Evolutionary conservation across 2,113 vertebrate genomes (phyloP).

Genomic region (Macquaria australasica): DNA sequence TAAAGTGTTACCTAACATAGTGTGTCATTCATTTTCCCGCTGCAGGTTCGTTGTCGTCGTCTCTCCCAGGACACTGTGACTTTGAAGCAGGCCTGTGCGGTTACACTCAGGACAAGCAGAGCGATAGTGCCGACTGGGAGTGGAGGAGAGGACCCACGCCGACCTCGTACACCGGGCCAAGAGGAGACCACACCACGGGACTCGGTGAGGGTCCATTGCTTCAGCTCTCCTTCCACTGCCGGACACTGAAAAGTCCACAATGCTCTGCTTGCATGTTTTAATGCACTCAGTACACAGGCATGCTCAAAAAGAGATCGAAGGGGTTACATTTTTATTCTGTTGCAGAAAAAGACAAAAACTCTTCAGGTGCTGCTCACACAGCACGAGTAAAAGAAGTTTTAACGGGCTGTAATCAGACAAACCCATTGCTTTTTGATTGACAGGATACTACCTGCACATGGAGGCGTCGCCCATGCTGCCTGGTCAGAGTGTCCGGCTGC

Average conservation of each 20-base stretch:
- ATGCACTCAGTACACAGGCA: not conserved
- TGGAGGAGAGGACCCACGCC: conserved; percentile 90
- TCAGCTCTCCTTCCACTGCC: not conserved
- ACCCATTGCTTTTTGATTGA: not conserved
- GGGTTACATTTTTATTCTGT: not conserved
- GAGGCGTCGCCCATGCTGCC: conserved; percentile 93
- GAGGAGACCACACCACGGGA: conserved; percentile 94
- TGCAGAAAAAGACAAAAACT: not conserved
- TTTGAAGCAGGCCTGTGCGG: conserved; percentile 91
- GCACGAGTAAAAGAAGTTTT: no score
- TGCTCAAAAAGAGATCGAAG: not conserved
- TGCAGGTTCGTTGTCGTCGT: conserved; percentile 75
- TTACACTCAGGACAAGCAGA: conserved; percentile 89
- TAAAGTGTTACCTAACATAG: not conserved
- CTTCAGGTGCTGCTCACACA: not conserved
- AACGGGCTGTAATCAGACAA: not conserved
- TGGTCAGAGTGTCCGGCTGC: conserved; percentile 88
- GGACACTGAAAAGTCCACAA: not conserved
- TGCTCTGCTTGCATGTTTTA: not conserved
- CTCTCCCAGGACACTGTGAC: conserved; percentile 88
- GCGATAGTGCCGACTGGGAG: conserved; percentile 89
- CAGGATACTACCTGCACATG: conserved; percentile 96
- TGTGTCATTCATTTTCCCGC: not conserved
- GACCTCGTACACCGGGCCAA: conserved; percentile 94
- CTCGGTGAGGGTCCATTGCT: conserved; percentile 87